Base-by-base conservation (phyloP, 2,797 vertebrate genomes). In the Manis pentadactyla region DNA sequence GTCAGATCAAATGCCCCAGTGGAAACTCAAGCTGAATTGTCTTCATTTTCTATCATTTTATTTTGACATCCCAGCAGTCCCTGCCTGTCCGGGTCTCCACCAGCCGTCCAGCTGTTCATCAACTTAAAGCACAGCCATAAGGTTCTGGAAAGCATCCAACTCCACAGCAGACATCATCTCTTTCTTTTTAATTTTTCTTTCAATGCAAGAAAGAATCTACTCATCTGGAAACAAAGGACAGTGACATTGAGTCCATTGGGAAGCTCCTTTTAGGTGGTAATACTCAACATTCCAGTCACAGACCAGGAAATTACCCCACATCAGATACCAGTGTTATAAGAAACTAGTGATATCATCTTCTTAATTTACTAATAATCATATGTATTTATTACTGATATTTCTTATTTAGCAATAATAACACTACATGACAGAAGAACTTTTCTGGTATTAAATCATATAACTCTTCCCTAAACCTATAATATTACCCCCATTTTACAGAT, bases 1-100 rank as follows among this genome's bases (percentile, higher is more conserved):
- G 91, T 94, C 8, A 0, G 63, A 78, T 98, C 97, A 77, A 93
- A 71, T 81, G 0, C 0, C 83, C 95, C 94, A 87, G 46, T 93
- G 96, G 98, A 98, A 98, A 98, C 77, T 74, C 53, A 90, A 98
- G 98, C 94, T 97, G 95, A 89, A 57, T 78, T 88, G 71, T 96
- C 97, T 97, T 96, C 66, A 25, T 96, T 97, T 97, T 85, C 96
- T 96, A 88, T 95, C 93, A 77, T 96, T 97, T 98, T 83, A 87
- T 96, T 97, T 97, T 96, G 91, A 71, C 68, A 53, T 74, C 95
- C 84, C 13, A 57, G 82, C 59, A 21, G 34, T 95, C 95, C 93
- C 88, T 17, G 57, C 55, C 78, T 90, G 93, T 86, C 95, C 46
- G 64, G 57, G 57, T 84, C 92, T 96, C 83, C 63, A 37, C 42